Base-by-base conservation (phyloP, 1,140 invertebrate species). In the Drosophila bocki region DNA sequence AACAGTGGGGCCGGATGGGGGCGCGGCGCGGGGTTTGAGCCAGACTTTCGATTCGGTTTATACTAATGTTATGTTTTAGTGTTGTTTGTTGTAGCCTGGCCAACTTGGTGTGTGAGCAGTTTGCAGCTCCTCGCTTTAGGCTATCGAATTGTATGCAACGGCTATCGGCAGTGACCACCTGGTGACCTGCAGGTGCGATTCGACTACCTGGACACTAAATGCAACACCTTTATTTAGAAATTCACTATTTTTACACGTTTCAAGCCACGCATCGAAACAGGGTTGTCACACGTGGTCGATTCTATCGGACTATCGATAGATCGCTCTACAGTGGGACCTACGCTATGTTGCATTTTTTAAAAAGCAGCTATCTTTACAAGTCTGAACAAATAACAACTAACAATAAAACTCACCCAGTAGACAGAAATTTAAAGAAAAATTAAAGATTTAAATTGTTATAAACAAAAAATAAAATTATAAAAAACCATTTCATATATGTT, bases 211-310 rank as follows among this genome's bases (percentile, higher is more conserved):
- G 22, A 69, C 50, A 57, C 19, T 57, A 48, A 54, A 41, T 71
- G 67, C 51, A 48, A 37, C 54, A 19, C 65, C 41, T 42, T 45
- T 37, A 48, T 26, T 57, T 37, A 58, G 35, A 44, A 69, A 41
- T 70, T 12, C 32, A 54, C 29, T 69, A 35, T 70, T 76, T 65
- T 51, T 75, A 58, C 71, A 76, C 72, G 39, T 67, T 76, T 67
- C 19, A 75, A 76, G 74, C 74, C 74, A 76, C 74, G 74, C 74
- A 75, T 65, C 32, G 71, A 76, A 33, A 41, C n/a, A 75, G 71
- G 65, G 65, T 68, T 63, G 59, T 32, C 65, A 42, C 48, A 22
- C 50, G 32, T 35, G 11, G 22, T n/a, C 7, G 7, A 39, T 35
- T 12, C 54, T 35, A 61, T 74, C 70, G 70, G 32, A 2, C n/a